phyloP scores from a whole-genome alignment of 92 coral and sea anemone species.

The Palythoa grandis region DNA sequence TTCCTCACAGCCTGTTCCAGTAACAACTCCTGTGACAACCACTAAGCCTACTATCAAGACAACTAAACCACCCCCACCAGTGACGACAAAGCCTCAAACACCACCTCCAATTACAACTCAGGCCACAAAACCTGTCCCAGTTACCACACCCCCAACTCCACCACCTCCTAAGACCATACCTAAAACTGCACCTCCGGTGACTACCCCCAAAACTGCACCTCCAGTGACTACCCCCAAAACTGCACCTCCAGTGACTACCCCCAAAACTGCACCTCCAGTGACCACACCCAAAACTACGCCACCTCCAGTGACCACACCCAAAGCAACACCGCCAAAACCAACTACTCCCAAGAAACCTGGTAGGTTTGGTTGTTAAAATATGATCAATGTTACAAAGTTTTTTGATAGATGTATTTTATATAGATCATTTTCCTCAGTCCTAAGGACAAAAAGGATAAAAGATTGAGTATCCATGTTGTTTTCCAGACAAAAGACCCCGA shows the following conservation, averaged over 20 bases:
- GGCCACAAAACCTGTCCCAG: constrained; percentile 35
- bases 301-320: constrained; percentile 44
- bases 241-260: constrained; percentile 44
- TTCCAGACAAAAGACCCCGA: too few species aligned
- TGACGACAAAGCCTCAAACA: neutral
- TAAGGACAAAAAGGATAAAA: too few species aligned
- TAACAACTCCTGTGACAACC: constrained; percentile 43
- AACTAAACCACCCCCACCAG: constrained; percentile 25
- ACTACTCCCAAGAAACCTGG: constrained; percentile 36
- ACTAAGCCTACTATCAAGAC: constrained; percentile 95
- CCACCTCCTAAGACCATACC: constrained; percentile 36
- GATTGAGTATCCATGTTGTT: too few species aligned
- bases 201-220: constrained; percentile 37
- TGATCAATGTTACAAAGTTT: neutral
- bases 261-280: constrained; percentile 20
- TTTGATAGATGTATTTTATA: too few species aligned
- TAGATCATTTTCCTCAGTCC: too few species aligned
- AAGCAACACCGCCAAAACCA: constrained; percentile 44
- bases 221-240: constrained; percentile 11
- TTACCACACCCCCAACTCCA: constrained; percentile 48
- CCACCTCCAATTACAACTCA: constrained; percentile 44
- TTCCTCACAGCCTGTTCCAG: constrained; percentile 30
- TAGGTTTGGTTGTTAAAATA: neutral
- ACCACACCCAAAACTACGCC: constrained; percentile 47
- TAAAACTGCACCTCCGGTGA: constrained; percentile 35